Percentiles rank a stretch among this genome's conserved stretches.
phyloP scores from a whole-genome alignment of 2,888 invertebrate species.

The Coelinius sp. region DNA sequence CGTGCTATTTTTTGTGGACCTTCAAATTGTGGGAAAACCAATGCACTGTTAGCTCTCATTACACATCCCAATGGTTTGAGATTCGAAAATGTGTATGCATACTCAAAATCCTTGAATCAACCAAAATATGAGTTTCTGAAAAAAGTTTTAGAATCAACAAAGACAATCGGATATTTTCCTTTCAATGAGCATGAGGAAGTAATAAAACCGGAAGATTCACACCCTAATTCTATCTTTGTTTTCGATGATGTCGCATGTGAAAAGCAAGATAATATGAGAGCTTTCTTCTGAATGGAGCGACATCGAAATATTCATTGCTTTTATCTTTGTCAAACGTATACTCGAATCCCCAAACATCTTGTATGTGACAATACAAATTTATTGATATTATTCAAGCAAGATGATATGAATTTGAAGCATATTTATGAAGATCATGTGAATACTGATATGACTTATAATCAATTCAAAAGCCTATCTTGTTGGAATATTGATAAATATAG shows the following conservation, averaged over 20 bases:
- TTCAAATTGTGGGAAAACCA: constrained; percentile 48
- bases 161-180: constrained; percentile 52
- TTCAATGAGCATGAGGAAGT: constrained; percentile 47
- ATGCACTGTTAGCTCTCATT: constrained; percentile 42
- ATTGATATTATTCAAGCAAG: constrained; percentile 62
- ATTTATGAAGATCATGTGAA: constrained; percentile 47
- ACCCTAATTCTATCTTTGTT: too few species aligned
- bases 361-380: constrained; percentile 50
- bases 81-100: constrained; percentile 45
- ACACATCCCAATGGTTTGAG: constrained; percentile 42
- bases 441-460: constrained; percentile 40
- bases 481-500: constrained; percentile 33
- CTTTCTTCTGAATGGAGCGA: too few species aligned
- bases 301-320: too few species aligned
- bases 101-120: constrained; percentile 58
- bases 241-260: too few species aligned
- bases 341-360: constrained; percentile 49
- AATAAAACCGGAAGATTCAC: constrained; percentile 47
- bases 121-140: constrained; percentile 54
- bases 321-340: too few species aligned
- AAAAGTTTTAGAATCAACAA: constrained; percentile 46
- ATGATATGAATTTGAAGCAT: constrained; percentile 62
- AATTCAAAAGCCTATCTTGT: constrained; percentile 27
- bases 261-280: too few species aligned
- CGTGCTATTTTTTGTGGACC: constrained; percentile 45